Conservation (phyloP, 2,888 invertebrate species). For the Caenorhabditis sulstoni region DNA sequence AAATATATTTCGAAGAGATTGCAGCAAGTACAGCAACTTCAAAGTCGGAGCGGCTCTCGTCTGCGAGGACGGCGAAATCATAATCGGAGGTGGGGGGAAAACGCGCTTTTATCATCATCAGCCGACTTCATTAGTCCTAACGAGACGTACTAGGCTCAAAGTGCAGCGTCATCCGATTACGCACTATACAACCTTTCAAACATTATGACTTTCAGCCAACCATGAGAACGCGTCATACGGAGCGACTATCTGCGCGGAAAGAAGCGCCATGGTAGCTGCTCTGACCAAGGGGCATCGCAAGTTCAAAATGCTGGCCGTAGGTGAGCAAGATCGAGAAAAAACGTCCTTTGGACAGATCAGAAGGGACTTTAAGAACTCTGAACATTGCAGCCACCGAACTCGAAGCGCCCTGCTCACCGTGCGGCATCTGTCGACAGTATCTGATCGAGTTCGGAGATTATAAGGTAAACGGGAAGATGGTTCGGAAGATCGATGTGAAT, state of each 20-base stretch:
- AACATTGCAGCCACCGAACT: conserved; percentile 61
- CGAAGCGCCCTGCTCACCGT: conserved; percentile 74
- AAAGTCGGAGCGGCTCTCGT: conserved; percentile 90
- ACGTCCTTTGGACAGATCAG: no score
- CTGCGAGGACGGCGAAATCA: conserved; percentile 86
- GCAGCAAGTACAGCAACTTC: conserved; percentile 90
- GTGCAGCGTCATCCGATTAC: conserved; percentile 8
- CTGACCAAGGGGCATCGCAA: conserved; percentile 66
- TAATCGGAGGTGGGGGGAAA: conserved; percentile 81
- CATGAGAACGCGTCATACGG: conserved; percentile 92
- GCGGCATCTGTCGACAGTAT: conserved; percentile 79
- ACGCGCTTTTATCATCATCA: not conserved
- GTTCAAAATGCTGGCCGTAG: conserved; percentile 64
- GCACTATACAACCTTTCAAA: conserved; percentile 4
- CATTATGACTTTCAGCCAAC: conserved; percentile 83
- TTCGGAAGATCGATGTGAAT: no score
- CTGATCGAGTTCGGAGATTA: conserved; percentile 78
- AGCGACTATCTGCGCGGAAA: conserved; percentile 81
- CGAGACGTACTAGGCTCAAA: conserved; percentile 9
- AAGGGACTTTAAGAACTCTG: no score
- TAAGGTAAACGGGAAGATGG: no score
- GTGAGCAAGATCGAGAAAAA: conserved; percentile 21
- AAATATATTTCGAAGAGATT: conserved; percentile 3
- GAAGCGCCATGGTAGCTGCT: conserved; percentile 67
- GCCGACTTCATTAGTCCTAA: not conserved